Evolutionary conservation across 2,113 vertebrate genomes (phyloP), one percentile per base, ranked within the genome.

Genomic region (Gasterosteus aculeatus): DNA sequence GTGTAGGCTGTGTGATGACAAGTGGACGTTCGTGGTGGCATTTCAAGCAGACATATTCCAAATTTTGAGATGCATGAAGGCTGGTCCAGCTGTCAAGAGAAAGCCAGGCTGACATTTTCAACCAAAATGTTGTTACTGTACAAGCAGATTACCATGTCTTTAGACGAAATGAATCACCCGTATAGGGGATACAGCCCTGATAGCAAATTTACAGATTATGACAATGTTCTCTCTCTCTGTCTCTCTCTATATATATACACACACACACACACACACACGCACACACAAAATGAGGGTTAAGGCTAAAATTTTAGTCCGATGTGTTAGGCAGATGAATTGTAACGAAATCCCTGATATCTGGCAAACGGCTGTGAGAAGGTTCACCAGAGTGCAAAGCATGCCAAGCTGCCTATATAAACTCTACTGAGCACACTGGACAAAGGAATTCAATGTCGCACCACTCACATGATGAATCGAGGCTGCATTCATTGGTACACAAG

Each of bases 321-420:
- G 92, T 91, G 82, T 90, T 81, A 91, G 92, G 90, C 87, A 85
- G 80, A 91, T 92, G 88, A 93, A 89, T 78, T 81, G 81, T 92
- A 92, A 91, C 79, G 78, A 93, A 90, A 93, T 95, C 94, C 93
- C 94, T 94, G 94, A 95, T 93, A 92, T 93, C 87, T 92, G 91
- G 92, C 87, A 88, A 91, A 93, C 87, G 91, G 92, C 89, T 92
- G 91, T 85, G 85, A 93, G 89, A 89, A 91, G 76, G 78, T 86
- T 89, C 81, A 84, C 81, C 82, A 86, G 90, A 92, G 91, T 91
- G 88, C 89, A 91, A 92, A 92, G 91, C 90, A 92, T 89, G 92
- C 89, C 73, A 91, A 92, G 85, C 88, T 91, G 90, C 91, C 87
- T 85, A 87, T 83, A 80, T 71, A 83, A 88, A 85, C 59, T 67